Evolutionary conservation across 2,797 vertebrate species (phyloP), one percentile per base, ranked within the genome.

Genomic region (Acomys russatus): DNA sequence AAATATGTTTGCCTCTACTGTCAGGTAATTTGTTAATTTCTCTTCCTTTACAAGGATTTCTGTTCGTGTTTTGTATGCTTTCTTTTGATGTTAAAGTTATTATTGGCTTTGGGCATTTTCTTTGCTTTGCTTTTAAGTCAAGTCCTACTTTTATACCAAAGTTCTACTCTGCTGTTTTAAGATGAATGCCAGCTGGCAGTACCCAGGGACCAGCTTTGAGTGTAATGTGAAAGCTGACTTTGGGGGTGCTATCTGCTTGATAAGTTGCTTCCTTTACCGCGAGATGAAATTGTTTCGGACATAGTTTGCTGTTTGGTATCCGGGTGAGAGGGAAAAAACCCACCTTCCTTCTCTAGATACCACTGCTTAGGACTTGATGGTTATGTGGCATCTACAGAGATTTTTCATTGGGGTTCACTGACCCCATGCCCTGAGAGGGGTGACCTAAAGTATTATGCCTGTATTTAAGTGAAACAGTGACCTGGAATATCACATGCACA

Each of bases 91-190:
- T 96, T 97, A 88, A 0, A 0, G 95, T 97, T 95, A 35, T 92
- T 97, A 95, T 96, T 98, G 96, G 96, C 98, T 98, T 98, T 97
- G 97, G 97, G 88, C 44, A 56, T 98, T 96, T 98, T 89, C 96
- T 98, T 98, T 98, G 94, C 98, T 98, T 97, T 97, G 78, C 90
- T 98, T 98, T 98, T 98, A 92, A 97, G 87, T 97, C 86, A 93
- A 98, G 96, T 98, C 98, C 91, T 92, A 82, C 94, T 98, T 97
- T 97, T 97, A 89, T 97, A 98, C 97, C 0, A 9, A 88, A 98
- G 98, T 96, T 89, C 71, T 49, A 14, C 8, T 97, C 63, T 97
- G 94, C 96, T 97, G 90, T 97, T 98, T 96, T 44, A 97, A 95
- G 96, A 97, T 56, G 38, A 90, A 84, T 96, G 97, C 97, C 97